phyloP scores from a whole-genome alignment of 2,888 invertebrate species.

The Griposia aprilina region DNA sequence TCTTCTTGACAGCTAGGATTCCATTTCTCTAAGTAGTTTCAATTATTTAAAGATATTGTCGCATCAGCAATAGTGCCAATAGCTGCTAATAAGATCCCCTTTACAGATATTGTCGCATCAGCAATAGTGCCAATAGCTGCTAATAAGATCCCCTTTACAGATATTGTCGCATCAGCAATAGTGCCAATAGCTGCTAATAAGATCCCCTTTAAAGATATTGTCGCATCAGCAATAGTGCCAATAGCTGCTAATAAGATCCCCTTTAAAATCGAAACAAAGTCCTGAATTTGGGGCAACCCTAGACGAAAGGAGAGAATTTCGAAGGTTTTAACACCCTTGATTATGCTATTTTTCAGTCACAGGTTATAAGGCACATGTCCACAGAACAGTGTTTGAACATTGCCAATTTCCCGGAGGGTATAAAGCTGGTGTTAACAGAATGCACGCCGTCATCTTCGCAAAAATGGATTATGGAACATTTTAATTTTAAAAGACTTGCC shows the following conservation, averaged over 20 bases:
- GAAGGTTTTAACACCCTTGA: not conserved
- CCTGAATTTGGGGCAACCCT: not conserved
- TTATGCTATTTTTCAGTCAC: conserved; percentile 71
- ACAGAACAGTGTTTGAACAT: conserved; percentile 74
- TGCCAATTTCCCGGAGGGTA: conserved; percentile 51
- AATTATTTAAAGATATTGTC: not conserved
- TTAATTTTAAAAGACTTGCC: conserved; percentile 61
- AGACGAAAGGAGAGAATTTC: too few species aligned
- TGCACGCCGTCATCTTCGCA: conserved; percentile 69
- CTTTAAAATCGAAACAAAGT: too few species aligned
- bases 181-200: too few species aligned
- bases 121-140: too few species aligned
- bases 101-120: not conserved
- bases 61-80: too few species aligned
- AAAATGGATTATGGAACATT: conserved; percentile 78
- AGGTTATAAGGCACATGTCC: conserved; percentile 70
- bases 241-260: too few species aligned
- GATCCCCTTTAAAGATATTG: not conserved
- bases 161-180: not conserved
- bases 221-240: too few species aligned
- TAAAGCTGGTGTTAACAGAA: conserved; percentile 61
- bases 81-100: too few species aligned
- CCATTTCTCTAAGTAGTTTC: not conserved
- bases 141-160: too few species aligned
- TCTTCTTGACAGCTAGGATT: not conserved